These are phyloP conservation scores for Platycheirus rosarum DNA, from an alignment of 2,888 invertebrate genomes.

Conservation along the genomic window DNA sequence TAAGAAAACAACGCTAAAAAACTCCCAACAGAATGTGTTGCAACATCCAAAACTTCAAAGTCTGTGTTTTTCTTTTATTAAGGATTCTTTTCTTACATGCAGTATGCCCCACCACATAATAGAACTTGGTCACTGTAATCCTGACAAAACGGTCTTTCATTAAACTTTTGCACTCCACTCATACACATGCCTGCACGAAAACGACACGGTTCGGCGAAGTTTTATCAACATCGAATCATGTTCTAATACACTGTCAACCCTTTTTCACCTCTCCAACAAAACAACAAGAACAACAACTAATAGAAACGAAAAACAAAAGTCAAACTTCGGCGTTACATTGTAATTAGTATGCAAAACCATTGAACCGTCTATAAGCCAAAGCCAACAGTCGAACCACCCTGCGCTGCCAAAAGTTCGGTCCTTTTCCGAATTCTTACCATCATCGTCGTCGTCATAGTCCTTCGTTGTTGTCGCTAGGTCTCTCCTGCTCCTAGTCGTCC, in stretches of 20 bases:
- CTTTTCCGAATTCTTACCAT: slow-evolving; percentile 27
- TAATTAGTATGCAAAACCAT: slow-evolving; percentile 68
- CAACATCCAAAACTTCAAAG: no score
- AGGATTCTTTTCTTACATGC: no score
- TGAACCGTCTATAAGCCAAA: slow-evolving; percentile 35
- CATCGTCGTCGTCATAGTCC: no score
- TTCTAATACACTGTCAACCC: not conserved
- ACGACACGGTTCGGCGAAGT: not conserved
- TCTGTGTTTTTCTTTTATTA: no score
- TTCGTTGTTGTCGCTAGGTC: not conserved
- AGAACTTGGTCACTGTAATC: not conserved
- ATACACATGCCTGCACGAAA: not conserved
- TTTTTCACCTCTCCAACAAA: not conserved
- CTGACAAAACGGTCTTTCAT: slow-evolving; percentile 12
- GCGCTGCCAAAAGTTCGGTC: slow-evolving; percentile 30
- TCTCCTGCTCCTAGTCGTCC: slow-evolving; percentile 13
- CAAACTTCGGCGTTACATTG: slow-evolving; percentile 61
- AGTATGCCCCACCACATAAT: no score
- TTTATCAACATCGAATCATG: not conserved
- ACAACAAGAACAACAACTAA: slow-evolving; percentile 5
- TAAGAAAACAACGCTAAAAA: no score
- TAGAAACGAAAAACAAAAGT: slow-evolving; percentile 39
- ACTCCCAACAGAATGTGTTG: no score
- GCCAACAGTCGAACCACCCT: slow-evolving; percentile 14
- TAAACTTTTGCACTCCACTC: slow-evolving; percentile 26